Evolutionary conservation across 2,888 invertebrate genomes (phyloP).

Genomic region (Ichneumoninae sp.): DNA sequence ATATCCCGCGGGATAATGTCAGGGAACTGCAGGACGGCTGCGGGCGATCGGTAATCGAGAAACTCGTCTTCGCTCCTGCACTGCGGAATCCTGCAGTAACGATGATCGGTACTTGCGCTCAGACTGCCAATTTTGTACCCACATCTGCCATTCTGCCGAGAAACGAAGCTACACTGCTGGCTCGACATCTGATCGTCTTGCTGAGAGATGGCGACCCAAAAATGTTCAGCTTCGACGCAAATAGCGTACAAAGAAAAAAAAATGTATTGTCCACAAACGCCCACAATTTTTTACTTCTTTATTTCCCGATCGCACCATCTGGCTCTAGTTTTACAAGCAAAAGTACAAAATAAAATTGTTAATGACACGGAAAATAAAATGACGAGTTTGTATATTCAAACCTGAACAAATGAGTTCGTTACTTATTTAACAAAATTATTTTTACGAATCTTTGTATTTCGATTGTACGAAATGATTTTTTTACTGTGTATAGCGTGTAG

Average conservation of each 20-base stretch:
- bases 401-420: no score
- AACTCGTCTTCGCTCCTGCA: neutral
- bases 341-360: no score
- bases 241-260: neutral
- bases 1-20: neutral
- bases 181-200: neutral
- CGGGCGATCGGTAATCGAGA: constrained; percentile 5
- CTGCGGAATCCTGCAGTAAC: constrained; percentile 1
- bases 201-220: constrained; percentile 20
- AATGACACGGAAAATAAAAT: no score
- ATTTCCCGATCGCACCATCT: no score
- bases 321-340: no score
- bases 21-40: neutral
- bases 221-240: neutral
- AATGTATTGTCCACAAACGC: no score
- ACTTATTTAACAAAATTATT: no score
- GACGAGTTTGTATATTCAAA: neutral
- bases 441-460: no score
- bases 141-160: neutral
- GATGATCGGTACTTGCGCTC: neutral
- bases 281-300: no score
- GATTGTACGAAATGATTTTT: no score
- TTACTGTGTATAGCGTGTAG: no score
- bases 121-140: neutral
- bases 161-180: neutral